These are phyloP conservation scores for Apis mellifera DNA, from an alignment of 1,140 invertebrate species.

Conservation along the genomic window DNA sequence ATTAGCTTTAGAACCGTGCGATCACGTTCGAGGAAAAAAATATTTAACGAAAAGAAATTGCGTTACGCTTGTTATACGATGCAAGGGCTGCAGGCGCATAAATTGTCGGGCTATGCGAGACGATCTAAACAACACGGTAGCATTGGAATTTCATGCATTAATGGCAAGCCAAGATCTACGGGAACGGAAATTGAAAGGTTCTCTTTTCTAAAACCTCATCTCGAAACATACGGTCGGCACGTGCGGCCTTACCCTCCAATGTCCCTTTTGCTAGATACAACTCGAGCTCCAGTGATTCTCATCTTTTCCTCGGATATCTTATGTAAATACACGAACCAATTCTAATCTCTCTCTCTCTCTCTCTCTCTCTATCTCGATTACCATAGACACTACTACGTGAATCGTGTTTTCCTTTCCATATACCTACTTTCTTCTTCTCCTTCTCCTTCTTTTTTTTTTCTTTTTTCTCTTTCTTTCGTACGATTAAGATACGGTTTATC, in stretches of 20 bases:
- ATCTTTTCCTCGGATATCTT: constrained; percentile 49
- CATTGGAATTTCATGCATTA: neutral
- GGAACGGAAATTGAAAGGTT: constrained; percentile 66
- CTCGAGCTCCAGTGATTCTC: constrained; percentile 63
- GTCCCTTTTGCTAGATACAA: constrained; percentile 37
- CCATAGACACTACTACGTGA: too few relatives aligned
- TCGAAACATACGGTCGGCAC: constrained; percentile 76
- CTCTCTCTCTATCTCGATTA: neutral
- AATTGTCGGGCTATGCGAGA: neutral
- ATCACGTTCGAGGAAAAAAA: neutral
- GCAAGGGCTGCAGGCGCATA: neutral
- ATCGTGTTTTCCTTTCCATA: neutral
- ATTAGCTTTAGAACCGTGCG: too few relatives aligned
- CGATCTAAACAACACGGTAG: neutral
- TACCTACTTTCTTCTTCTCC: neutral
- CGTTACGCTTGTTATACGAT: neutral
- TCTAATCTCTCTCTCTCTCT: neutral
- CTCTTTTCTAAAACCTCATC: constrained; percentile 34
- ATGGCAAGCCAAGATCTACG: neutral
- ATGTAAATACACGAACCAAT: constrained; percentile 21
- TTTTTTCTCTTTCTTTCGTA: too few relatives aligned
- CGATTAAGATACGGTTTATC: neutral
- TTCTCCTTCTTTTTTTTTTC: too few relatives aligned
- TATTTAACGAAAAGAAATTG: neutral
- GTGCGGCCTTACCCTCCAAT: constrained; percentile 64